Percentiles rank a stretch among this genome's conserved stretches.
Conservation (phyloP, 2,888 invertebrate species). For the Leptopterna dolabrata region DNA sequence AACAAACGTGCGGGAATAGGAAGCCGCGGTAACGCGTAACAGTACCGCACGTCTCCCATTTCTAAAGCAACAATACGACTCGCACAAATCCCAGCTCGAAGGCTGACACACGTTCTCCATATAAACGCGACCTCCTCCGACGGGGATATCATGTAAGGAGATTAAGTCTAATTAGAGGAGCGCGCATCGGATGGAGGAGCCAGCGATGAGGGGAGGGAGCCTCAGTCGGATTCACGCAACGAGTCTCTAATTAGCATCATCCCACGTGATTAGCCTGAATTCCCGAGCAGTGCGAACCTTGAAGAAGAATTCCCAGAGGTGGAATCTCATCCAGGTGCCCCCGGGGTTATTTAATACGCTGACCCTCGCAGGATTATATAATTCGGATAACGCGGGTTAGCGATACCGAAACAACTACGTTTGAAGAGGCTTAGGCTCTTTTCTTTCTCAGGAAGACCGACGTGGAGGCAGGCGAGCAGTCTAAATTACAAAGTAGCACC, state of each 20-base stretch:
- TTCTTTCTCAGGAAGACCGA: no score
- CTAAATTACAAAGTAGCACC: no score
- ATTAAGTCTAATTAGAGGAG: slow-evolving; percentile 34
- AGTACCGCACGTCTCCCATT: not conserved
- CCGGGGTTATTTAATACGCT: not conserved
- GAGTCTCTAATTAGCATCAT: slow-evolving; percentile 25
- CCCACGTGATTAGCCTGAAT: slow-evolving; percentile 8
- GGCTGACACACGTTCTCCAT: not conserved
- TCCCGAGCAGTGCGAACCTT: not conserved
- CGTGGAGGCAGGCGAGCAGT: no score
- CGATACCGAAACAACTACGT: no score
- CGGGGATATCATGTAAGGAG: slow-evolving; percentile 26
- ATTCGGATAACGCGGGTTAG: no score
- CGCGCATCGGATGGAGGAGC: not conserved
- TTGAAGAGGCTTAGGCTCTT: no score
- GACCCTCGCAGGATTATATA: not conserved
- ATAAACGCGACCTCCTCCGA: not conserved
- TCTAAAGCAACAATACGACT: slow-evolving; percentile 1
- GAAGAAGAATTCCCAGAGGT: not conserved
- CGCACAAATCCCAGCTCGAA: not conserved
- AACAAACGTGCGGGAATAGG: no score
- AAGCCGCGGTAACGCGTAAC: no score
- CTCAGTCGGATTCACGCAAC: slow-evolving; percentile 29
- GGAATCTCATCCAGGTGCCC: not conserved
- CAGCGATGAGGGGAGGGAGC: not conserved